Evolutionary conservation across 2,888 invertebrate species (phyloP).

Genomic region (Aelia acuminata): DNA sequence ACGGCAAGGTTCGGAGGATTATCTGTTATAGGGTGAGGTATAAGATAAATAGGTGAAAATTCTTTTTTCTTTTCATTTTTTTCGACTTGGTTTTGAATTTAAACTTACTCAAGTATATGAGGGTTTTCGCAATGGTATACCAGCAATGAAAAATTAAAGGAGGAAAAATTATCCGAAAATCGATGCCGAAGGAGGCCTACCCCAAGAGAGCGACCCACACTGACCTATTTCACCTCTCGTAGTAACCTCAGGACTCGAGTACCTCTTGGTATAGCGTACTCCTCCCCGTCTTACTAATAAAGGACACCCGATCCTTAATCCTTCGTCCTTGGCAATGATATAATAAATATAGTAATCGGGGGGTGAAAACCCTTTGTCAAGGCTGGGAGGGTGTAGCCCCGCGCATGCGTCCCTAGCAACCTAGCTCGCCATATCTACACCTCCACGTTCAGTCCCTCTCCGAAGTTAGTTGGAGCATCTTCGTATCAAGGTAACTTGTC

Average conservation of each 20-base stretch:
- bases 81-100: too few species aligned
- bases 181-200: not conserved
- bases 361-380: not conserved
- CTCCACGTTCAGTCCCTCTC: conserved; percentile 21
- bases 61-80: too few species aligned
- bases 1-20: too few species aligned
- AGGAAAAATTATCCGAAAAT: not conserved
- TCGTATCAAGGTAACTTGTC: not conserved
- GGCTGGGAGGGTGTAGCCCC: conserved; percentile 5
- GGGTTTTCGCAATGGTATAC: too few species aligned
- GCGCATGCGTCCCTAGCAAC: not conserved
- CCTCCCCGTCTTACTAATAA: not conserved
- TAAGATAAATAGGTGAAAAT: too few species aligned
- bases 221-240: not conserved
- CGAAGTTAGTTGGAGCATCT: not conserved
- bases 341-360: conserved; percentile 6
- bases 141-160: not conserved
- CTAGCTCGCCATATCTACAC: conserved; percentile 31
- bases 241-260: not conserved
- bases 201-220: not conserved
- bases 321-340: conserved; percentile 41
- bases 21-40: too few species aligned
- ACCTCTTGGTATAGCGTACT: too few species aligned
- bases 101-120: too few species aligned
- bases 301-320: conserved; percentile 29